phyloP scores from a whole-genome alignment of 2,797 vertebrate species.

The Typhlichthys subterraneus region DNA sequence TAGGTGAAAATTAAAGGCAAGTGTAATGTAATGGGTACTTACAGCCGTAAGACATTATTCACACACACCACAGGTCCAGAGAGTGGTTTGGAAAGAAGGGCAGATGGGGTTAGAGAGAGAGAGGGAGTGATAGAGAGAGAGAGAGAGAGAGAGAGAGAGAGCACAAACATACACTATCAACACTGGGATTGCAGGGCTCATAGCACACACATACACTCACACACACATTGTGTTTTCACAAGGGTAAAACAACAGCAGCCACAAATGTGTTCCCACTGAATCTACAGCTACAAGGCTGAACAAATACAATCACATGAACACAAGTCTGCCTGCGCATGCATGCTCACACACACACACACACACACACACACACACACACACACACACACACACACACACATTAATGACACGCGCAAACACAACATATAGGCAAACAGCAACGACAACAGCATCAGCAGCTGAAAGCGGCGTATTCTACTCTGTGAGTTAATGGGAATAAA shows the following conservation, averaged over 20 bases:
- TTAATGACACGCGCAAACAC: slow-evolving; percentile 36
- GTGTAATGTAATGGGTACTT: slow-evolving; percentile 93
- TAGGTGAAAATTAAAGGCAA: slow-evolving; percentile 90
- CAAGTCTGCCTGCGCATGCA: slow-evolving; percentile 29
- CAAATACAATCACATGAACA: slow-evolving; percentile 81
- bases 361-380: slow-evolving; percentile 12
- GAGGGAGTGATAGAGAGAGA: neutral
- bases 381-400: slow-evolving; percentile 23
- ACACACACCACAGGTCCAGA: slow-evolving; percentile 67
- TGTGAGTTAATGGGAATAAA: slow-evolving; percentile 99
- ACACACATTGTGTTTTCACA: slow-evolving; percentile 31
- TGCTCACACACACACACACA: slow-evolving; percentile 27
- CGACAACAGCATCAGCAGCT: slow-evolving; percentile 83
- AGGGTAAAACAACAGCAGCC: slow-evolving; percentile 72
- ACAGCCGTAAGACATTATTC: slow-evolving; percentile 83
- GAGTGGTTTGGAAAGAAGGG: slow-evolving; percentile 37
- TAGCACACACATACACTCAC: slow-evolving; percentile 28
- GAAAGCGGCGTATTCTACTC: slow-evolving; percentile 99
- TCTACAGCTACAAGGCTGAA: slow-evolving; percentile 94
- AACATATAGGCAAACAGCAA: slow-evolving; percentile 33
- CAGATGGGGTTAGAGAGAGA: neutral
- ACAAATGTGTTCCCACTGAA: slow-evolving; percentile 88
- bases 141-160: slow-evolving; percentile 42
- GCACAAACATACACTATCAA: slow-evolving; percentile 45
- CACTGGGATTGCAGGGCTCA: slow-evolving; percentile 53